phyloP scores from a whole-genome alignment of 2,888 invertebrate genomes.

The Acutogordius australiensis region DNA sequence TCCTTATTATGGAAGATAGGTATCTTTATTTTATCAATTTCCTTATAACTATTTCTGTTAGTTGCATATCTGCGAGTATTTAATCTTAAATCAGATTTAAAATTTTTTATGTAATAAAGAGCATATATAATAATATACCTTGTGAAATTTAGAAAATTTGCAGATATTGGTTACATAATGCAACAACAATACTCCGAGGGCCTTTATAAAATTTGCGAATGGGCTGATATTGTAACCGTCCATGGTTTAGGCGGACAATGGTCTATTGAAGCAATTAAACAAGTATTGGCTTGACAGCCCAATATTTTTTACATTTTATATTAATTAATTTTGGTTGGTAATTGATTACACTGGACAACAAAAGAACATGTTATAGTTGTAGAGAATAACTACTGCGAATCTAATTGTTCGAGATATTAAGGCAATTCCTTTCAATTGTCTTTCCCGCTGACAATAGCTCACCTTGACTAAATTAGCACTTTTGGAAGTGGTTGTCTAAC shows the following conservation, averaged over 20 bases:
- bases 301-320: background rate
- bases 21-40: background rate
- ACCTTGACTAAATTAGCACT: no score
- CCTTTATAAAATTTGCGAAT: background rate
- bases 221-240: constrained; percentile 8
- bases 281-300: background rate
- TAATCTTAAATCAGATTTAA: background rate
- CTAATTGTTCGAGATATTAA: no score
- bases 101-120: background rate
- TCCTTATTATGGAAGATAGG: constrained; percentile 4
- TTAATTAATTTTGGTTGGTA: background rate
- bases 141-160: constrained; percentile 8
- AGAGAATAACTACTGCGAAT: no score
- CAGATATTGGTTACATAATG: constrained; percentile 4
- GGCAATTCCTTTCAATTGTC: no score
- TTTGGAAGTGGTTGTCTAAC: no score
- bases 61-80: background rate
- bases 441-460: no score
- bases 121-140: no score
- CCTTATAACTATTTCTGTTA: background rate
- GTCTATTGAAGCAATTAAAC: constrained; percentile 4
- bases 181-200: background rate
- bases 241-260: background rate
- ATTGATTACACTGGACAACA: background rate
- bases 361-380: no score